A percentile compares a stretch with the other conserved stretches of the same genome.
Evolutionary conservation across 2,888 invertebrate genomes (phyloP).

Genomic region (Torymus texanus): DNA sequence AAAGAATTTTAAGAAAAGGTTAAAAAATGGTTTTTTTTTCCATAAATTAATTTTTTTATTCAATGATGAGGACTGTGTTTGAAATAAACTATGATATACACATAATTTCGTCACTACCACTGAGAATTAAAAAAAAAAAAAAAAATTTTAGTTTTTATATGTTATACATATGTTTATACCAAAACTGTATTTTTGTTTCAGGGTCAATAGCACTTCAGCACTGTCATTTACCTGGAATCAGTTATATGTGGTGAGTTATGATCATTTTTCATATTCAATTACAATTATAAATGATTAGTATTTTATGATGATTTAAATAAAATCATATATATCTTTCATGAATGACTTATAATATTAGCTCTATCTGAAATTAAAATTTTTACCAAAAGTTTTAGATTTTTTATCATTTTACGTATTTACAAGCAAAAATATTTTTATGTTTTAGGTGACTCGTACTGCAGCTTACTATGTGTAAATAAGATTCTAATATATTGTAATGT

Average conservation of each 20-base stretch:
- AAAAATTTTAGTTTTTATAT: conserved; percentile 13
- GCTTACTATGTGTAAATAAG: no score
- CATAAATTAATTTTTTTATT: conserved; percentile 84
- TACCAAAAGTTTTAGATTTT: not conserved
- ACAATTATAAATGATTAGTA: conserved; percentile 1
- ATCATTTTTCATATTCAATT: not conserved
- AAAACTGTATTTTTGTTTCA: conserved; percentile 2
- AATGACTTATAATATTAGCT: conserved; percentile 68
- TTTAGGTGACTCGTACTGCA: no score
- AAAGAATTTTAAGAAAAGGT: conserved; percentile 47
- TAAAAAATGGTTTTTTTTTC: conserved; percentile 78
- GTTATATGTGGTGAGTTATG: no score
- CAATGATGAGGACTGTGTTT: conserved; percentile 58
- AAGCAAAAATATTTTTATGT: no score
- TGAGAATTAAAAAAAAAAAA: conserved; percentile 57
- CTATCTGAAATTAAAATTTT: conserved; percentile 65
- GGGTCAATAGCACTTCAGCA: not conserved
- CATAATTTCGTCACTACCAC: conserved; percentile 71
- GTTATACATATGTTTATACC: not conserved
- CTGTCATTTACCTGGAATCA: not conserved
- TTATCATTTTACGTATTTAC: no score
- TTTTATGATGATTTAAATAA: conserved; percentile 56
- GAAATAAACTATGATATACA: conserved; percentile 66
- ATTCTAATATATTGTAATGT: no score
- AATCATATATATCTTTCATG: conserved; percentile 65